Conservation (phyloP, 2,797 vertebrate species). For the Pampus argenteus region DNA sequence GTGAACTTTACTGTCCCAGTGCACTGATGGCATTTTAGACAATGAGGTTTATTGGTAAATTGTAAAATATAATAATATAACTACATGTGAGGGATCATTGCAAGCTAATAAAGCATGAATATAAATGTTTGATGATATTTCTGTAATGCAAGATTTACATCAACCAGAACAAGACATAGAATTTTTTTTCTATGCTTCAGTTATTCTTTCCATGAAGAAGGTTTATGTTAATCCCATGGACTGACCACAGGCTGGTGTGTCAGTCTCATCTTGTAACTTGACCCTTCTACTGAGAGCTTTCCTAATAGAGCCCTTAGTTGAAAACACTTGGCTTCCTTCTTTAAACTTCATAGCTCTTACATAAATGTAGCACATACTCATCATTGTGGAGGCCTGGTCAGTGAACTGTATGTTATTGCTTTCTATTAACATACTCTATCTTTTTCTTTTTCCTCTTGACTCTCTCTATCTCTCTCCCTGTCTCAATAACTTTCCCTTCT, state of each 20-base stretch:
- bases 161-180: neutral
- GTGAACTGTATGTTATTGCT: slow-evolving; percentile 74
- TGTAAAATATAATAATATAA: too few relatives aligned
- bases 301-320: slow-evolving; percentile 42
- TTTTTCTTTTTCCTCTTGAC: slow-evolving; percentile 19
- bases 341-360: slow-evolving; percentile 57
- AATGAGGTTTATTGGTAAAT: too few relatives aligned
- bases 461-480: slow-evolving; percentile 23
- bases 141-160: neutral
- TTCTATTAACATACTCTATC: slow-evolving; percentile 66
- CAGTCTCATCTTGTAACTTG: slow-evolving; percentile 33
- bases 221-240: slow-evolving; percentile 20
- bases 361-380: slow-evolving; percentile 62
- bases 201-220: slow-evolving; percentile 19
- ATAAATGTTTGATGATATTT: neutral
- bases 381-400: slow-evolving; percentile 53
- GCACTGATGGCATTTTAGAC: too few relatives aligned
- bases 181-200: slow-evolving; percentile 35
- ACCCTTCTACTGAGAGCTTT: slow-evolving; percentile 34
- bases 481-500: slow-evolving; percentile 46
- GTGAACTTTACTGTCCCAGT: too few relatives aligned
- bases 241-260: slow-evolving; percentile 23
- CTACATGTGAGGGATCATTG: too few relatives aligned
- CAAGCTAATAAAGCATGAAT: too few relatives aligned
- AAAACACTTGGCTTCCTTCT: slow-evolving; percentile 50